Percentiles rank a stretch among this genome's conserved stretches.
phyloP scores from a whole-genome alignment of 2,888 invertebrate species.

The Rotaria magnacalcarata region DNA sequence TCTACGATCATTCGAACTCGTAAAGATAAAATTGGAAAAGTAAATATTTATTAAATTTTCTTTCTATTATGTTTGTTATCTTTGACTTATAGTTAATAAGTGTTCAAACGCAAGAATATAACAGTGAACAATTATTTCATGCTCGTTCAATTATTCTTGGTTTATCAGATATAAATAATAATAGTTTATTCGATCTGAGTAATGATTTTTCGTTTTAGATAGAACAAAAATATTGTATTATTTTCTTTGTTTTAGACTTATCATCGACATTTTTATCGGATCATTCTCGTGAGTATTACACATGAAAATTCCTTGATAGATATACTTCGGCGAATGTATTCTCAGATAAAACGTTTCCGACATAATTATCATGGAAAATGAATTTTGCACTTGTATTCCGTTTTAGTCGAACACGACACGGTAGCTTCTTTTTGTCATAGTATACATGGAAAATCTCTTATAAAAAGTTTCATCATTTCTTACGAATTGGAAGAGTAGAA shows the following conservation, averaged over 20 bases:
- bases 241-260: neutral
- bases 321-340: too few species aligned
- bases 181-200: neutral
- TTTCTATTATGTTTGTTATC: neutral
- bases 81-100: neutral
- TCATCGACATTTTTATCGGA: neutral
- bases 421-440: too few species aligned
- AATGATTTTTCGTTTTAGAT: neutral
- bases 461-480: too few species aligned
- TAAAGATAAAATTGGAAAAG: slow-evolving; percentile 36
- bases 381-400: too few species aligned
- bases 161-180: neutral
- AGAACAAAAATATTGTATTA: neutral
- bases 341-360: too few species aligned
- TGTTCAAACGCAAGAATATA: slow-evolving; percentile 33
- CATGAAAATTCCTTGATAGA: too few species aligned
- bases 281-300: neutral
- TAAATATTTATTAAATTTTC: neutral
- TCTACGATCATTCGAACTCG: slow-evolving; percentile 23
- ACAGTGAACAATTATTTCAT: slow-evolving; percentile 3
- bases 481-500: too few species aligned
- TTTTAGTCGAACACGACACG: too few species aligned
- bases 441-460: too few species aligned
- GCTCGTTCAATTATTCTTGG: slow-evolving; percentile 4
- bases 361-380: too few species aligned